Conservation (phyloP, 1,140 invertebrate species). For the Oryctes rhinoceros region DNA sequence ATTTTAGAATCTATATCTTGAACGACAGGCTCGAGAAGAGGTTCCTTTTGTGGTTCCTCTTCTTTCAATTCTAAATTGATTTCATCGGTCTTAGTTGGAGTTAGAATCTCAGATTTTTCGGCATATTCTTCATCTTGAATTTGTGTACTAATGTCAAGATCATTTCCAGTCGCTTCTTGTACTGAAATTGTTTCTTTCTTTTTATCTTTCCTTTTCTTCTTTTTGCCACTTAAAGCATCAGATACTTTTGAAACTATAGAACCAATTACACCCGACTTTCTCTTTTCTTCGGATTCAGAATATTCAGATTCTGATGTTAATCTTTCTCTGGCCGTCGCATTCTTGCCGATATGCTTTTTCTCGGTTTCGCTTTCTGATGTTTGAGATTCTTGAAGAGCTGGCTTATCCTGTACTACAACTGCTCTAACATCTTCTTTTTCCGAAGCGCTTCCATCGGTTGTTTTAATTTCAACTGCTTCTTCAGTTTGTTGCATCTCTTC, state of each 20-base stretch:
- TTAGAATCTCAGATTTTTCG: background rate
- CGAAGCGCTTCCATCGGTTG: background rate
- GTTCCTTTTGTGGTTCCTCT: background rate
- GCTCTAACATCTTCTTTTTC: background rate
- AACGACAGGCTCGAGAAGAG: background rate
- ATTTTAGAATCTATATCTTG: background rate
- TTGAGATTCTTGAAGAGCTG: conserved; percentile 22
- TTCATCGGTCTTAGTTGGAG: background rate
- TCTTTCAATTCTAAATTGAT: background rate
- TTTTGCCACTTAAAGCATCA: conserved; percentile 50
- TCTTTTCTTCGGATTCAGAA: conserved; percentile 44
- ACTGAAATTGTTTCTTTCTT: background rate
- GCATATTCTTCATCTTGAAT: background rate
- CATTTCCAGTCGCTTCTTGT: background rate
- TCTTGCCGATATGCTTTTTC: conserved; percentile 41
- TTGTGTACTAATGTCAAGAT: too few relatives aligned
- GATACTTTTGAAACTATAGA: conserved; percentile 53
- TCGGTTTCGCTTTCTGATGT: conserved; percentile 43
- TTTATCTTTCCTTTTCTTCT: conserved; percentile 43
- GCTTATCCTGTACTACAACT: background rate
- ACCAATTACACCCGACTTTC: conserved; percentile 51
- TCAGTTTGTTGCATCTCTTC: background rate
- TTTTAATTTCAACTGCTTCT: background rate
- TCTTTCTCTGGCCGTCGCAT: conserved; percentile 10
- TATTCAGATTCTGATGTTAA: conserved; percentile 46